Percentiles rank a stretch among this genome's conserved stretches.
Conservation (phyloP, 1,140 invertebrate species). For the Drosophila santomea region DNA sequence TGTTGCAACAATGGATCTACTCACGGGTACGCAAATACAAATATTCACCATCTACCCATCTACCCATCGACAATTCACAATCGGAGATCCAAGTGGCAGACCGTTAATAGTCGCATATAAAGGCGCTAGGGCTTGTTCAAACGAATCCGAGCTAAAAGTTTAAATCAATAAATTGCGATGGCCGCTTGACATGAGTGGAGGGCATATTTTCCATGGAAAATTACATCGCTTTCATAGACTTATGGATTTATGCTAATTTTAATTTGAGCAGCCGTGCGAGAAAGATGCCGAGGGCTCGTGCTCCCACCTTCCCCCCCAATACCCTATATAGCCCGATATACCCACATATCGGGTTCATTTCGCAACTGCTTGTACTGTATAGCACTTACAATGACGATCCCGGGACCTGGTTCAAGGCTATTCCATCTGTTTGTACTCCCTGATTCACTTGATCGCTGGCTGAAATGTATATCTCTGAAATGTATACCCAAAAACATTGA, state of each 20-base stretch:
- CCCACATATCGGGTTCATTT: conserved; percentile 34
- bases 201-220: conserved; percentile 78
- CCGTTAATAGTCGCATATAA: conserved; percentile 66
- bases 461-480: conserved; percentile 1
- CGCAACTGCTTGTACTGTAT: conserved; percentile 31
- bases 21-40: conserved; percentile 28
- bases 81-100: conserved; percentile 38
- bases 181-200: conserved; percentile 32
- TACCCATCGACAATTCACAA: too few relatives aligned
- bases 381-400: conserved; percentile 23
- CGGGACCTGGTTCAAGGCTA: conserved; percentile 34
- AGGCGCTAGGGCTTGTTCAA: conserved; percentile 74
- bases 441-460: conserved; percentile 13
- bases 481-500: conserved; percentile 3
- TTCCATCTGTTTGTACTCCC: neutral
- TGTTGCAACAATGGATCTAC: conserved; percentile 68
- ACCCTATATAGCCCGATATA: neutral
- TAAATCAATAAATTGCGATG: conserved; percentile 77
- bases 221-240: conserved; percentile 59
- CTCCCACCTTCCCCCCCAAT: conserved; percentile 25
- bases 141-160: conserved; percentile 72
- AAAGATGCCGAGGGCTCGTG: conserved; percentile 67
- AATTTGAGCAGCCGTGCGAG: conserved; percentile 75
- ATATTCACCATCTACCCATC: neutral
- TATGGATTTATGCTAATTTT: conserved; percentile 70